Evolutionary conservation across 2,888 invertebrate species (phyloP), one percentile per base, ranked within the genome.

Genomic region (Pristionchus mayeri): DNA sequence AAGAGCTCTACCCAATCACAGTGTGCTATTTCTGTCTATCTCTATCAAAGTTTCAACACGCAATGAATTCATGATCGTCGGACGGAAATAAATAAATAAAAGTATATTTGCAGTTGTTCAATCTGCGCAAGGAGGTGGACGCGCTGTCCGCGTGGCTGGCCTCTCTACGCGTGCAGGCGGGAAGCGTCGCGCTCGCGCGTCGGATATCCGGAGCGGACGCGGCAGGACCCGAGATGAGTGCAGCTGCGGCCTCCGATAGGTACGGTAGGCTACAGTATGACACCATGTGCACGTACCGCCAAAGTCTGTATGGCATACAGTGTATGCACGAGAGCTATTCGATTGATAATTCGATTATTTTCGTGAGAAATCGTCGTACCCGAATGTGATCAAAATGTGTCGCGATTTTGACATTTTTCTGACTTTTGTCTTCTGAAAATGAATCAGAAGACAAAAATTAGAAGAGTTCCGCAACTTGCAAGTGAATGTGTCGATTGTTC

Each of bases 101-200:
- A 63, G 30, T 27, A n/a, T 30, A n/a, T 18, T 78, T 79, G 24
- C 67, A 83, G 83, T 21, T 83, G 48, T 83, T 67, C 71, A 52
- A 40, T 18, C 71, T 83, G 48, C 83, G 83, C 21, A 83, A 83
- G 71, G 83, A 83, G 52, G 67, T 83, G 83, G 83, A 83, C 71
- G 48, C 83, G 71, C 48, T 83, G 37, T 83, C 83, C 16, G 71
- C 71, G 24, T 83, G 83, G 83, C 40, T 83, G n/a, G 71, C 67
- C 3, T 34, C 37, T 13, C 34, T 83, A 2, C 48, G 83, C 13
- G 71, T 50, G 3, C 83, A 79, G 52, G 79, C 79, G 52, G 79
- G 79, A 52, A 48, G 79, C 13, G 79, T 54, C 34, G 79, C 54
- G 21, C 50, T 79, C 27, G 50, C 79, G 52, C 79, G 37, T 1